These are phyloP conservation scores for Nemotelus nigrinus DNA, from an alignment of 2,888 invertebrate genomes.

Conservation along the genomic window DNA sequence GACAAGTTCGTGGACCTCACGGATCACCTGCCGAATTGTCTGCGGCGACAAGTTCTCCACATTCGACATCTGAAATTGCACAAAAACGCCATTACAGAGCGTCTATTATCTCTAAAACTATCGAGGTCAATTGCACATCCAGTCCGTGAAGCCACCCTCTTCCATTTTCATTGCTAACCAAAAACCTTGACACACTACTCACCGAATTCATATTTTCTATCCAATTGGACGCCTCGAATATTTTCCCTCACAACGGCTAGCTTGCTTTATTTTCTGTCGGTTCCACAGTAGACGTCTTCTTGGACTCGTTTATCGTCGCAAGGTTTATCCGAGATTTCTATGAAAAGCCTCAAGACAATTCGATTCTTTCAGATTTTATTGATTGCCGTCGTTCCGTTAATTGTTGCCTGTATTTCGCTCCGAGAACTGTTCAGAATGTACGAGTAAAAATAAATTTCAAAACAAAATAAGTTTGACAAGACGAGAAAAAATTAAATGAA, in stretches of 20 bases:
- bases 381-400: not conserved
- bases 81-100: not conserved
- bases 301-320: not conserved
- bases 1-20: conserved; percentile 86
- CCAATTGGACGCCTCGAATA: not conserved
- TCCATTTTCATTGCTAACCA: no score
- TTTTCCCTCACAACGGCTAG: not conserved
- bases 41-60: conserved; percentile 96
- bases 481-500: conserved; percentile 43
- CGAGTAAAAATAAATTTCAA: conserved; percentile 41
- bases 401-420: not conserved
- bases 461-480: conserved; percentile 46
- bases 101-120: not conserved
- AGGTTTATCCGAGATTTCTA: conserved; percentile 39
- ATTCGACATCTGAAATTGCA: conserved; percentile 76
- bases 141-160: no score
- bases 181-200: not conserved
- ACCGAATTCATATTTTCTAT: conserved; percentile 41
- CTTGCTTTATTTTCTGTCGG: not conserved
- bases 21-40: conserved; percentile 85
- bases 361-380: not conserved
- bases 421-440: conserved; percentile 9
- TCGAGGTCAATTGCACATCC: no score
- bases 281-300: not conserved
- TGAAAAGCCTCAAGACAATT: conserved; percentile 4